Conservation (phyloP, 2,797 vertebrate species). For the Tinamus major region DNA sequence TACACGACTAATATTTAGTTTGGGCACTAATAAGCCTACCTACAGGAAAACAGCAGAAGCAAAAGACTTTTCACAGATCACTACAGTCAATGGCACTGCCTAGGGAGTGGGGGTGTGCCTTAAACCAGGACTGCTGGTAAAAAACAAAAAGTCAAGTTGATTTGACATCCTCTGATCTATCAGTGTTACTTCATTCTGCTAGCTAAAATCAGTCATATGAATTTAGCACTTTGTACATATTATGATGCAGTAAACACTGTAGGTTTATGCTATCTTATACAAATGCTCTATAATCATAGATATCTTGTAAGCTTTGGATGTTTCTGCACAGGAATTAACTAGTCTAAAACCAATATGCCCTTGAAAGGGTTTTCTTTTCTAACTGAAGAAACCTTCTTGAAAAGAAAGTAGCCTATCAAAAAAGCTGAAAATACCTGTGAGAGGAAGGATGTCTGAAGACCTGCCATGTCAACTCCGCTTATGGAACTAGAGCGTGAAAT, state of each 20-base stretch:
- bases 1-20: background rate
- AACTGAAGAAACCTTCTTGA: background rate
- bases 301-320: background rate
- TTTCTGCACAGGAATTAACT: background rate
- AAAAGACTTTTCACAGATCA: background rate
- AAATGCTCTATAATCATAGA: background rate
- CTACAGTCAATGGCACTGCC: background rate
- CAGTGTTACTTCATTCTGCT: background rate
- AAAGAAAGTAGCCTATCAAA: background rate
- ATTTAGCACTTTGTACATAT: background rate
- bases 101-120: background rate
- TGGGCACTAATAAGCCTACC: background rate
- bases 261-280: background rate
- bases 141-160: background rate
- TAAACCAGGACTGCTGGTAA: background rate
- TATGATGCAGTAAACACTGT: background rate
- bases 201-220: background rate
- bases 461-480: conserved; percentile 89
- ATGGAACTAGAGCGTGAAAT: conserved; percentile 96
- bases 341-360: background rate
- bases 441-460: conserved; percentile 86
- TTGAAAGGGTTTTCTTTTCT: background rate
- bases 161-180: background rate
- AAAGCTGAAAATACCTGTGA: conserved; percentile 84
- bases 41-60: background rate